Conservation (phyloP, 2,797 vertebrate genomes). For the Mycteria americana region DNA sequence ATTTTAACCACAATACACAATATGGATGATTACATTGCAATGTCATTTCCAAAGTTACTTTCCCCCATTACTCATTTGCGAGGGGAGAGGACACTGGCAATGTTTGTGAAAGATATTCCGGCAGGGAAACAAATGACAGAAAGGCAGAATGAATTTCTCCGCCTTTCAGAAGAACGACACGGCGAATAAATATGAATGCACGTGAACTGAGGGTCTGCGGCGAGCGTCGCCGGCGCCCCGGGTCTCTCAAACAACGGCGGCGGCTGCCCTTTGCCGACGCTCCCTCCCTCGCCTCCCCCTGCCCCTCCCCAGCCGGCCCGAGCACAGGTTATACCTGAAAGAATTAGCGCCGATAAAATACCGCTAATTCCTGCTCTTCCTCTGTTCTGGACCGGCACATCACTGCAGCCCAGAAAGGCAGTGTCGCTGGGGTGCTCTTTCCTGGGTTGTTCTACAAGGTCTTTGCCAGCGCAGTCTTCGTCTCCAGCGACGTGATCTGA, state of each 20-base stretch:
- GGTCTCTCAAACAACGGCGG: background rate
- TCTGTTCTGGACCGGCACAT: fast-evolving
- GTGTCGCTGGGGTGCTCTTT: fast-evolving
- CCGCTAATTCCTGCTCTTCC: fast-evolving
- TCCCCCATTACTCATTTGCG: constrained; percentile 75
- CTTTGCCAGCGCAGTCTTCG: background rate
- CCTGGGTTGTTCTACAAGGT: fast-evolving
- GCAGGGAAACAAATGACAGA: constrained; percentile 29
- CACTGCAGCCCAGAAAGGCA: background rate
- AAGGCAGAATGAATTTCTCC: constrained; percentile 16
- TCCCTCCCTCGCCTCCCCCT: background rate
- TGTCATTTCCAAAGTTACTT: constrained; percentile 80
- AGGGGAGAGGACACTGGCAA: constrained; percentile 49
- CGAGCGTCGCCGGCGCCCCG: background rate
- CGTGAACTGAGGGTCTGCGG: background rate
- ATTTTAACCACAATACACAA: constrained; percentile 81
- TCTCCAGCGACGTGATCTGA: fast-evolving
- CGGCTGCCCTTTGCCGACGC: fast-evolving
- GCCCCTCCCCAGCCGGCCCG: background rate
- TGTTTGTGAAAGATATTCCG: constrained; percentile 38
- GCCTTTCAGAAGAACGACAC: constrained; percentile 29
- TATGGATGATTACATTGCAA: constrained; percentile 80
- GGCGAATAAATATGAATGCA: constrained; percentile 57
- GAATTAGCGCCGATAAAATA: fast-evolving
- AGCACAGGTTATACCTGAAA: fast-evolving